Evolutionary conservation across 2,113 vertebrate species (phyloP), one percentile per base, ranked within the genome.

Genomic region (Gallinago undulata): DNA sequence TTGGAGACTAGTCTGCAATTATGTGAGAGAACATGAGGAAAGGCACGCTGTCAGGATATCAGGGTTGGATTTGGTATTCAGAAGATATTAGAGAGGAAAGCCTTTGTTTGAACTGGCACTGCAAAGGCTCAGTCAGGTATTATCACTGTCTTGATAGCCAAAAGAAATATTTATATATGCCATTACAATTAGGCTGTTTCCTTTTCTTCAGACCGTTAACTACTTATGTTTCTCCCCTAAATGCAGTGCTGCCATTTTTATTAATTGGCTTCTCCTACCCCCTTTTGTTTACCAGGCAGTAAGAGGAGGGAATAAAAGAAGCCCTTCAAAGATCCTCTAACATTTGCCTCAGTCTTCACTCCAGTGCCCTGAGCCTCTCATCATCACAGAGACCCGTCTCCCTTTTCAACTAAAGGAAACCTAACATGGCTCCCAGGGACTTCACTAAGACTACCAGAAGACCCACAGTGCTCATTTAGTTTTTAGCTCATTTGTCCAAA

Each of bases 131-230:
- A 31, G 8, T 84, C 79, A 72, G 60, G 85, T 86, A 88, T 75
- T 95, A 93, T 64, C 41, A 2, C 74, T 15, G 57, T 37, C 51
- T 76, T 69, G 64, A 76, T 55, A 96, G 87, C 76, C 91, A 96
- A 80, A 96, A 92, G 55, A 90, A 97, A 94, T 91, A 96, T 92
- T 93, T 86, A 84, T 67, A 83, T 83, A 77, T 35, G 70, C 53
- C 56, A 83, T 60, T 91, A 72, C 60, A 86, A 85, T 90, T 89
- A 84, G 68, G 35, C 47, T 76, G 63, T 50, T 87, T 86, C 72
- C 72, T 79, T 83, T 80, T 87, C 73, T 79, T 75, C 80, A 90
- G 53, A 69, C 0, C 0, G 7, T 67, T 74, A 85, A 50, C 82
- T 92, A 60, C 87, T 94, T 73, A 77, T 4, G 16, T 67, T 81